phyloP scores from a whole-genome alignment of 2,888 invertebrate genomes.

The Oligia fasciuncula region DNA sequence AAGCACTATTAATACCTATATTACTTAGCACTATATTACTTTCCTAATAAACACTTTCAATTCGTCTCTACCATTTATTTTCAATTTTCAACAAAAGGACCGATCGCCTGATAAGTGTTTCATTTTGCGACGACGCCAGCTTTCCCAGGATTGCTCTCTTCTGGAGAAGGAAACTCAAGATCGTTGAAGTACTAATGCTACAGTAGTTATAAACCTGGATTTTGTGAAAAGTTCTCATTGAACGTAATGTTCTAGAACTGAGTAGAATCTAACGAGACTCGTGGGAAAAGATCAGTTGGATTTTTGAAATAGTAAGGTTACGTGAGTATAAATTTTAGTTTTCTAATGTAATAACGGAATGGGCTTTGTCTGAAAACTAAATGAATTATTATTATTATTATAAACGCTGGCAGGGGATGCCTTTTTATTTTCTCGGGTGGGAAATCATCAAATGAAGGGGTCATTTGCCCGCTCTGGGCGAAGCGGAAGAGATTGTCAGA shows the following conservation, averaged over 20 bases:
- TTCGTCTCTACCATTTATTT: constrained; percentile 36
- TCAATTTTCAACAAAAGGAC: constrained; percentile 43
- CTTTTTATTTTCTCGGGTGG: too few relatives aligned
- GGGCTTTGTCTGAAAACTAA: too few relatives aligned
- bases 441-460: too few relatives aligned
- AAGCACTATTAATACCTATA: neutral
- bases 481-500: too few relatives aligned
- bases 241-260: constrained; percentile 14
- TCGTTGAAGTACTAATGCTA: constrained; percentile 35
- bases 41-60: constrained; percentile 11
- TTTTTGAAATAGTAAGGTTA: neutral
- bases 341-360: too few relatives aligned
- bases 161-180: constrained; percentile 26
- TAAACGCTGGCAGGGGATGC: too few relatives aligned
- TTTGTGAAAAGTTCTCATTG: constrained; percentile 27
- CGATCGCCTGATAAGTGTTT: constrained; percentile 36
- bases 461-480: too few relatives aligned
- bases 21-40: neutral
- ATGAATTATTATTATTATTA: too few relatives aligned
- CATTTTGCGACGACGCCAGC: constrained; percentile 39
- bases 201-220: constrained; percentile 37
- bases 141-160: constrained; percentile 39
- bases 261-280: constrained; percentile 24
- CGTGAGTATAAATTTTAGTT: too few relatives aligned
- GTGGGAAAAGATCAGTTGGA: constrained; percentile 1